Base-by-base conservation (phyloP, 2,797 vertebrate genomes). In the Lerista edwardsae region DNA sequence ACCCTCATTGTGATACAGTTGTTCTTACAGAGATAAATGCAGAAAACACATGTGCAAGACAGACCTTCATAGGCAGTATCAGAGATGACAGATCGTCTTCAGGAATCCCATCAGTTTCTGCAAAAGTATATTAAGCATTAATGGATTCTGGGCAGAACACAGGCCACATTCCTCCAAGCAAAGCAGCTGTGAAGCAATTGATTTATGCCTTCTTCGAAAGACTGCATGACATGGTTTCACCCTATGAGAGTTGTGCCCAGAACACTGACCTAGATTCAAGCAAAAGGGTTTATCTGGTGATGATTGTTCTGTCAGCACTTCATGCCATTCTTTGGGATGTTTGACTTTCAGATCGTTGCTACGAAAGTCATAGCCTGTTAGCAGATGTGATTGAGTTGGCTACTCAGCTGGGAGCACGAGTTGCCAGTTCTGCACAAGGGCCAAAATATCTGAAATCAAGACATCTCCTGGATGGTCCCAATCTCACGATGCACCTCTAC, bases 291-390 rank as follows among this genome's bases (percentile, higher is more conserved):
- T 84, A 84, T 91, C 83, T 84, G 47, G 31, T 79, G 57, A 14
- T 80, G n/a, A 55, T 84, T 69, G 34, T 83, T 91, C 84, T 64
- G 15, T 84, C 79, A 91, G 81, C 65, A 57, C 78, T 41, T 39
- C 78, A 88, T 73, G 75, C 92, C 73, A 31, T 19, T 72, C 78
- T 92, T 84, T 0, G 0, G 64, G 79, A 72, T 7, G 68, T 8
- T 39, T 25, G 79, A 1, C 39, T 87, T 15, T 62, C 55, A 83
- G 79, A 90, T 31, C 64, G 89, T 80, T 91, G 83, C 87, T 92
- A 86, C 83, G 51, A 29, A 80, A 10, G 80, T 79, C 2, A 0
- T 0, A 0, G 5, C 9, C 31, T 84, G 47, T 82, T 71, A 80
- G 19, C 1, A 64, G 61, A 10, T 65, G 64, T 64, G 39, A 44